Conservation (phyloP, 1,140 invertebrate genomes). For the Bombus pascuorum region DNA sequence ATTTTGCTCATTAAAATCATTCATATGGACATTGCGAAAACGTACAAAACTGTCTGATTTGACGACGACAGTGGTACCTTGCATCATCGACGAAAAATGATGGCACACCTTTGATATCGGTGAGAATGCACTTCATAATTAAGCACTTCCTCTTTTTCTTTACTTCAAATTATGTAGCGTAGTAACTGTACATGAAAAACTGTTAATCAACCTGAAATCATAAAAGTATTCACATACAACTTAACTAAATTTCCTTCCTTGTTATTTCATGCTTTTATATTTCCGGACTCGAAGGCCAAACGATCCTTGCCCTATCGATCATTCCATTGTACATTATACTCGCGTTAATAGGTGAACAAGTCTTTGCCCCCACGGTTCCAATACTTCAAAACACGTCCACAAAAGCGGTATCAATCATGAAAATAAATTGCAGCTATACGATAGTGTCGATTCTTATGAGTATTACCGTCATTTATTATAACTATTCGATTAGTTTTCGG, state of each 20-base stretch:
- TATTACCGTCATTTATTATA: neutral
- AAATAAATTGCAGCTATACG: neutral
- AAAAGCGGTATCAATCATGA: neutral
- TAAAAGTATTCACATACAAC: neutral
- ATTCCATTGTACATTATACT: neutral
- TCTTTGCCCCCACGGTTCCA: neutral
- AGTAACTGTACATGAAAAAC: constrained; percentile 51
- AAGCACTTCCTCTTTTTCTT: constrained; percentile 36
- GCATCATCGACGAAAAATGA: neutral
- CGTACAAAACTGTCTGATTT: neutral
- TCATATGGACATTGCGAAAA: neutral
- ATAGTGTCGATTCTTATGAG: neutral
- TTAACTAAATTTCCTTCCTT: neutral
- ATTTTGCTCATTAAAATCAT: neutral
- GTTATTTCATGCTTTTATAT: neutral
- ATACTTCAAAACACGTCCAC: fast-evolving
- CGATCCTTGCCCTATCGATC: neutral
- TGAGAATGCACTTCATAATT: constrained; percentile 31
- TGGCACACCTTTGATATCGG: constrained; percentile 5
- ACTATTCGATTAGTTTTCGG: neutral
- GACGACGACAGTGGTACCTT: neutral
- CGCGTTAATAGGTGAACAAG: neutral
- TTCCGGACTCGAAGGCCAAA: neutral
- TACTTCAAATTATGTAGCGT: constrained; percentile 13
- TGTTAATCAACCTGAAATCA: constrained; percentile 52